Evolutionary conservation across 2,888 invertebrate species (phyloP).

Genomic region (Pyrochroa serraticornis): DNA sequence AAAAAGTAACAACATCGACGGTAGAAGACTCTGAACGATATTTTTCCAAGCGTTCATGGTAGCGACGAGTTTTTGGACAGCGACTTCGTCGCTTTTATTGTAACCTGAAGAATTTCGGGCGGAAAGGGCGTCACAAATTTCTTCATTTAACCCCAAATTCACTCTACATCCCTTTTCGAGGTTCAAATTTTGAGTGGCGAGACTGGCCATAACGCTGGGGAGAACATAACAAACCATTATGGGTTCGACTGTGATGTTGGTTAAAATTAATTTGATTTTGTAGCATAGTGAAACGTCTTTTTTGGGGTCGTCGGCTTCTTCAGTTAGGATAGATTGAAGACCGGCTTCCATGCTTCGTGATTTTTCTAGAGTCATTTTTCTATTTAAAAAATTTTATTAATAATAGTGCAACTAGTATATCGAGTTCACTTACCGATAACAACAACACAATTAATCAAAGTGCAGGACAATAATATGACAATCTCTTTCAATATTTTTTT

Average conservation of each 20-base stretch:
- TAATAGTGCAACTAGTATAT: background rate
- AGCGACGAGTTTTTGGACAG: slow-evolving; percentile 44
- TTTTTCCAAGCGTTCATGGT: slow-evolving; percentile 64
- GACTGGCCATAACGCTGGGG: slow-evolving; percentile 63
- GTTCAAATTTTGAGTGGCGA: slow-evolving; percentile 81
- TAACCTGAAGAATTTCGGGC: slow-evolving; percentile 70
- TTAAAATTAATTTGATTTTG: slow-evolving; percentile 58
- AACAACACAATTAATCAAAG: slow-evolving; percentile 7
- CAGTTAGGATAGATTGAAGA: slow-evolving; percentile 55
- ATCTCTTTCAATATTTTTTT: too few relatives aligned
- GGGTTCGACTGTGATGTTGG: slow-evolving; percentile 73
- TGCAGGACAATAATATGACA: background rate
- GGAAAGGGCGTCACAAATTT: slow-evolving; percentile 75
- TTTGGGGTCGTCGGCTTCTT: slow-evolving; percentile 39
- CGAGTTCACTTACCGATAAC: slow-evolving; percentile 28
- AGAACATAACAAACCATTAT: slow-evolving; percentile 71
- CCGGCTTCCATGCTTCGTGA: slow-evolving; percentile 48
- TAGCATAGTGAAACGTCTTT: slow-evolving; percentile 28
- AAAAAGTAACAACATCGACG: slow-evolving; percentile 63
- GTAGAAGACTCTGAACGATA: slow-evolving; percentile 62
- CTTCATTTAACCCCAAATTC: slow-evolving; percentile 71
- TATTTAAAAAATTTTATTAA: background rate
- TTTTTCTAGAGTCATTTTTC: slow-evolving; percentile 51
- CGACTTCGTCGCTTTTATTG: slow-evolving; percentile 62
- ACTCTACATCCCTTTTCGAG: slow-evolving; percentile 84